A percentile compares a stretch with the other conserved stretches of the same genome.
These are phyloP conservation scores for Eulithis testata DNA, from an alignment of 2,888 invertebrate genomes.

Conservation along the genomic window DNA sequence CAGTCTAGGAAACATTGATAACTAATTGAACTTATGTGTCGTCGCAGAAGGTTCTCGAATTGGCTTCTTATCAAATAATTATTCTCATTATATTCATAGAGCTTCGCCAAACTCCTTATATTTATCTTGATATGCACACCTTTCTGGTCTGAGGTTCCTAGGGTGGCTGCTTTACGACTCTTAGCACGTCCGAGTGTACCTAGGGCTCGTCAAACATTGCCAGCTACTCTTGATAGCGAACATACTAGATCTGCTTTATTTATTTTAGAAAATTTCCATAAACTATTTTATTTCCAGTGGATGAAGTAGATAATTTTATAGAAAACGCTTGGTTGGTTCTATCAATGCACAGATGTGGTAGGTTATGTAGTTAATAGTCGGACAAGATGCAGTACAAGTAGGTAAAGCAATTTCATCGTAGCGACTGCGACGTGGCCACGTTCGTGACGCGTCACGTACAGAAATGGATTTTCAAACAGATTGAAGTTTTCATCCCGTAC, in stretches of 20 bases:
- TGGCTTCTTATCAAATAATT: conserved; percentile 32
- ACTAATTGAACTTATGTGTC: conserved; percentile 21
- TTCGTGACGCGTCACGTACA: conserved; percentile 21
- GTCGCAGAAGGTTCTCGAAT: conserved; percentile 32
- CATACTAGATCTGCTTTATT: neutral
- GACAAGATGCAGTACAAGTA: neutral
- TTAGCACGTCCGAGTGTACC: neutral
- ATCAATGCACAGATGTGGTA: no score
- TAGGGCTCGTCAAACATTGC: neutral
- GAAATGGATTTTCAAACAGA: conserved; percentile 28
- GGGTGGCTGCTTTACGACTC: neutral
- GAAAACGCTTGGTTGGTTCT: no score
- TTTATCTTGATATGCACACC: neutral
- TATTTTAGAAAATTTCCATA: neutral
- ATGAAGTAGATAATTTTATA: no score
- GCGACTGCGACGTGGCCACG: conserved; percentile 5
- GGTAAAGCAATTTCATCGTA: neutral
- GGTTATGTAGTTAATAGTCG: no score
- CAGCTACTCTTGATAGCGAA: no score
- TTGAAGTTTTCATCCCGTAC: conserved; percentile 17
- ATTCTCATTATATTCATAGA: neutral
- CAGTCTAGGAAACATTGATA: conserved; percentile 11
- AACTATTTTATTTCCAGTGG: no score
- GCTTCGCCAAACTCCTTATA: neutral
- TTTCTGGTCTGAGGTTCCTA: neutral